Conservation (phyloP, 2,888 invertebrate genomes). For the Amphipyra tragopoginis region DNA sequence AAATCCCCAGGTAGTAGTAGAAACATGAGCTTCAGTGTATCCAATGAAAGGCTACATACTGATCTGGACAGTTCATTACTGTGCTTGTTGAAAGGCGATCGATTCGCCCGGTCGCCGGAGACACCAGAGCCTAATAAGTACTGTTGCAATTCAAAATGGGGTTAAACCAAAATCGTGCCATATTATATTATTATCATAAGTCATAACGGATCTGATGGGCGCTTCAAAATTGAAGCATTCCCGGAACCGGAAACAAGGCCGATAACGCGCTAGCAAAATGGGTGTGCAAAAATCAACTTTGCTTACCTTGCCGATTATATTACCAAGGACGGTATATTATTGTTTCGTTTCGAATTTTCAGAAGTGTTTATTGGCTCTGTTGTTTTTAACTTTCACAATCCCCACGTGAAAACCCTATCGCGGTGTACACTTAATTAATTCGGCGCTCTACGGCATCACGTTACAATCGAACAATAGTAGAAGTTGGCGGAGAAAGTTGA, state of each 20-base stretch:
- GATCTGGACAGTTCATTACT: background rate
- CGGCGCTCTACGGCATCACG: constrained; percentile 53
- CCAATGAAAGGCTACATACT: too few species aligned
- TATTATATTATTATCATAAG: background rate
- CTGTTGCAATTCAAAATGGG: background rate
- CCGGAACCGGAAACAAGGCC: background rate
- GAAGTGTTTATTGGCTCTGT: constrained; percentile 4
- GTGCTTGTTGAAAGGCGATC: background rate
- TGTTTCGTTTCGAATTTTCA: constrained; percentile 4
- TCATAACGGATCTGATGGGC: background rate
- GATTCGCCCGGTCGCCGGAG: too few species aligned
- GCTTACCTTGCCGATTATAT: background rate
- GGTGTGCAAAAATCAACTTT: background rate
- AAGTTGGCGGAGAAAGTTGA: constrained; percentile 78
- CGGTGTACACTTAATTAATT: constrained; percentile 55
- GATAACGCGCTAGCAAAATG: constrained; percentile 2
- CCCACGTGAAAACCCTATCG: constrained; percentile 14
- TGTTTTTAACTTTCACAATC: constrained; percentile 25
- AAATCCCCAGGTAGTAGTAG: background rate
- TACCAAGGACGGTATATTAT: background rate
- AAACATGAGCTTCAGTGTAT: too few species aligned
- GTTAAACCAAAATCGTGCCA: background rate
- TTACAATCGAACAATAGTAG: constrained; percentile 72
- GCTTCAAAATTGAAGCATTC: constrained; percentile 5
- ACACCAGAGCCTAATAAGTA: background rate